These are phyloP conservation scores for Bombyx huttoni DNA, from an alignment of 2,888 invertebrate species.

Conservation along the genomic window DNA sequence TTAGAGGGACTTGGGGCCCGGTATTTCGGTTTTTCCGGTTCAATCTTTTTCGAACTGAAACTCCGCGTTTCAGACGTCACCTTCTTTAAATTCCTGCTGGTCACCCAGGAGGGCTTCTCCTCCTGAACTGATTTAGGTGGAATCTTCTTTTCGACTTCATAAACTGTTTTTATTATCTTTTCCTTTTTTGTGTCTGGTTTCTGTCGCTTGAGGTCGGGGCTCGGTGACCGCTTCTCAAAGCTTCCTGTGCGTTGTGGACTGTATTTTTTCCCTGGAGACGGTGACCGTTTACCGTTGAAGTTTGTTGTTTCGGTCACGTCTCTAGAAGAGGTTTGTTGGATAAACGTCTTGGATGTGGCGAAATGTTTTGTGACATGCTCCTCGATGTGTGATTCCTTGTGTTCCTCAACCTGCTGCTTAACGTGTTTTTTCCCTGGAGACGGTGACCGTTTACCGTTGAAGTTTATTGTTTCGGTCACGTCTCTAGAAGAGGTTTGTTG, in stretches of 20 bases:
- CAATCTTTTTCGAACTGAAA: constrained; percentile 48
- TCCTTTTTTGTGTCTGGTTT: constrained; percentile 39
- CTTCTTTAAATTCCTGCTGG: constrained; percentile 73
- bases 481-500: constrained; percentile 45
- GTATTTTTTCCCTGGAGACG: constrained; percentile 35
- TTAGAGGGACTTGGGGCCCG: constrained; percentile 50
- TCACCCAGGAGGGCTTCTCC: constrained; percentile 76
- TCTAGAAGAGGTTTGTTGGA: constrained; percentile 40
- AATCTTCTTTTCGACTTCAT: constrained; percentile 38
- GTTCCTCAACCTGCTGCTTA: constrained; percentile 22
- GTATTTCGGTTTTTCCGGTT: constrained; percentile 49
- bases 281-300: constrained; percentile 42
- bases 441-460: constrained; percentile 44
- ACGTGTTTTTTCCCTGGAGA: constrained; percentile 37
- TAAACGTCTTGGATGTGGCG: constrained; percentile 23
- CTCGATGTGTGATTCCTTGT: constrained; percentile 22
- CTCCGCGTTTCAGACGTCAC: constrained; percentile 48
- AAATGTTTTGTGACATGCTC: constrained; percentile 29
- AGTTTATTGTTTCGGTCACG: constrained; percentile 31
- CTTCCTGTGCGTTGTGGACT: constrained; percentile 21
- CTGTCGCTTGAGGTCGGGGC: constrained; percentile 28
- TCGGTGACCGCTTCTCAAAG: constrained; percentile 9
- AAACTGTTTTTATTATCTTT: constrained; percentile 38
- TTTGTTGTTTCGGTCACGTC: constrained; percentile 38
- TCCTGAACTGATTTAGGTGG: constrained; percentile 47